These are phyloP conservation scores for Acronicta alni DNA, from an alignment of 2,888 invertebrate species.

Conservation along the genomic window DNA sequence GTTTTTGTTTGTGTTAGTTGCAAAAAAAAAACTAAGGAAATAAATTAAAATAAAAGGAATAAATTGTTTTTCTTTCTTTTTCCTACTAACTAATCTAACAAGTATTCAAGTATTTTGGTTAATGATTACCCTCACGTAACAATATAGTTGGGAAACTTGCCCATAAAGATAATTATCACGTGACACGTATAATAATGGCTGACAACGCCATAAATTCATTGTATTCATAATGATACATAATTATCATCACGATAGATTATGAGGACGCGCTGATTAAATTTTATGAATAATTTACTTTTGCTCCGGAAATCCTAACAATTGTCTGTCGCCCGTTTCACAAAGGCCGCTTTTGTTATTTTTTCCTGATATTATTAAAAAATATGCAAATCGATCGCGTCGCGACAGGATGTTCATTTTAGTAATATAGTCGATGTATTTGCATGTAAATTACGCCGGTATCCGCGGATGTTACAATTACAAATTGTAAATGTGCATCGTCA, in stretches of 20 bases:
- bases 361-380: constrained; percentile 87
- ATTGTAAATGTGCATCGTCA: constrained; percentile 78
- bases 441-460: constrained; percentile 85
- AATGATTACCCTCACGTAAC: constrained; percentile 17
- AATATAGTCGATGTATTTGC: constrained; percentile 85
- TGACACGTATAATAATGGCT: constrained; percentile 43
- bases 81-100: too few relatives aligned
- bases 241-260: constrained; percentile 79
- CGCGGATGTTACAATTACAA: constrained; percentile 84
- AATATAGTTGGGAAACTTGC: constrained; percentile 29
- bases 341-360: constrained; percentile 81
- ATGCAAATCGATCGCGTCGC: constrained; percentile 86
- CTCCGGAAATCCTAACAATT: constrained; percentile 85
- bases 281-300: constrained; percentile 83
- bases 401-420: constrained; percentile 87
- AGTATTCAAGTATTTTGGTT: constrained; percentile 19
- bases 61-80: too few relatives aligned
- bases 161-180: constrained; percentile 45
- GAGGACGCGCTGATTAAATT: constrained; percentile 81
- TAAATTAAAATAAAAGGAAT: too few relatives aligned
- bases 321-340: constrained; percentile 77
- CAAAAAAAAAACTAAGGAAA: too few relatives aligned
- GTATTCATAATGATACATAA: constrained; percentile 72
- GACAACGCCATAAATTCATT: constrained; percentile 54
- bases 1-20: too few relatives aligned